phyloP scores from a whole-genome alignment of 2,888 invertebrate species.

The Lithosia quadra region DNA sequence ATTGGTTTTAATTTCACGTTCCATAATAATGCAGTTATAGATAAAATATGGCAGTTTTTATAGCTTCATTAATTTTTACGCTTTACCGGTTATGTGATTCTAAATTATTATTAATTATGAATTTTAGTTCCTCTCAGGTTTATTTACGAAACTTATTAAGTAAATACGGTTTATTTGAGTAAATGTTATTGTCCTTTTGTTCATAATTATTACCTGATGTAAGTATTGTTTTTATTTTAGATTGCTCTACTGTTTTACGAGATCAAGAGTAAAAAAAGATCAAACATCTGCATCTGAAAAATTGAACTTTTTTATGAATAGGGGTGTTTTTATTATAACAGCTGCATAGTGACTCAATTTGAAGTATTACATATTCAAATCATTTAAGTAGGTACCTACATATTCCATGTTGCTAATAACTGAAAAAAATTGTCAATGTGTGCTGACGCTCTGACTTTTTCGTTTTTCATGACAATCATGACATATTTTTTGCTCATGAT shows the following conservation, averaged over 20 bases:
- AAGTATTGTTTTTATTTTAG: too few species aligned
- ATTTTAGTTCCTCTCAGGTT: neutral
- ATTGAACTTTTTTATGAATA: neutral
- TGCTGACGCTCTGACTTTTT: neutral
- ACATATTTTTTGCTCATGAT: slow-evolving; percentile 30
- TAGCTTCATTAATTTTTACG: slow-evolving; percentile 47
- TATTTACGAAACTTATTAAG: neutral
- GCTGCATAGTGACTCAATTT: neutral
- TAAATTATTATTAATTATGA: slow-evolving; percentile 29
- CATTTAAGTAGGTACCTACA: too few species aligned
- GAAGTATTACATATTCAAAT: neutral
- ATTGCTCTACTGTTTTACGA: too few species aligned
- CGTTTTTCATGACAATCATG: too few species aligned
- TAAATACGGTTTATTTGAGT: too few species aligned
- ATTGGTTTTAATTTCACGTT: neutral
- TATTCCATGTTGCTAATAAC: neutral
- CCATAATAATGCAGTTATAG: slow-evolving; percentile 5
- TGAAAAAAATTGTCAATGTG: neutral
- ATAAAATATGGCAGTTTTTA: slow-evolving; percentile 32
- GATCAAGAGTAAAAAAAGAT: too few species aligned
- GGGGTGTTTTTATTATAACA: neutral
- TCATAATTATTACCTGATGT: neutral
- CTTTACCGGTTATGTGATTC: slow-evolving; percentile 33
- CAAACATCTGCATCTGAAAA: neutral
- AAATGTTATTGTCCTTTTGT: neutral